Base-by-base conservation (phyloP, 2,113 vertebrate genomes). In the Ranitomeya imitator region DNA sequence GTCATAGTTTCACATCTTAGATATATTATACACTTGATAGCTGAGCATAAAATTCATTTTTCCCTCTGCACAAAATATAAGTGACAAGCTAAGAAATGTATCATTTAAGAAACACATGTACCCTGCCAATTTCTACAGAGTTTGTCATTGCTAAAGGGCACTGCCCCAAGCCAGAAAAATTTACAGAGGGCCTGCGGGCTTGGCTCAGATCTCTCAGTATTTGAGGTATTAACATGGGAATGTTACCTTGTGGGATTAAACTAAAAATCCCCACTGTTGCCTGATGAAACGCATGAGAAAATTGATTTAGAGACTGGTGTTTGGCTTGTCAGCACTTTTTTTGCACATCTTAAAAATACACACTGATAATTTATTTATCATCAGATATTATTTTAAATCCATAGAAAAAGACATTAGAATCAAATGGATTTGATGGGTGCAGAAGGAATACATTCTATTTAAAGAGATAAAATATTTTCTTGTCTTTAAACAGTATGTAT, bases 141-240 rank as follows among this genome's bases (percentile, higher is more conserved):
- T 65, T 78, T 54, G 83, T 84, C 87, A 78, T 65, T 78, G 87
- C 87, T 83, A 67, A 84, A 88, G 81, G 87, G 81, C 81, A 84
- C 18, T 55, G 87, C 87, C 81, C 71, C 57, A n/a, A 67, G 81
- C 81, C n/a, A 83, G 81, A 63, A 57, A 78, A 78, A 63, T 84
- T 88, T 88, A 88, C 87, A 74, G 59, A 55, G 52, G 80, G 59
- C 87, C 81, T 37, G 14, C 84, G 83, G 81, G 87, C 73, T 78
- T 65, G 73, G 60, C 59, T 88, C 23, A 88, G 80, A 84, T 88
- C 81, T 84, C 71, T 65, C 79, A n/a, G 87, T 74, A 84, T 83
- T 83, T 83, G 71, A 77, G 63, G 81, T 61, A 88, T 88, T 88
- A 88, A 51, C 87, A 83, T 84, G 87, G 87, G 87, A 84, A 57